These are phyloP conservation scores for Suncus etruscus DNA, from an alignment of 2,113 vertebrate genomes.

Conservation along the genomic window DNA sequence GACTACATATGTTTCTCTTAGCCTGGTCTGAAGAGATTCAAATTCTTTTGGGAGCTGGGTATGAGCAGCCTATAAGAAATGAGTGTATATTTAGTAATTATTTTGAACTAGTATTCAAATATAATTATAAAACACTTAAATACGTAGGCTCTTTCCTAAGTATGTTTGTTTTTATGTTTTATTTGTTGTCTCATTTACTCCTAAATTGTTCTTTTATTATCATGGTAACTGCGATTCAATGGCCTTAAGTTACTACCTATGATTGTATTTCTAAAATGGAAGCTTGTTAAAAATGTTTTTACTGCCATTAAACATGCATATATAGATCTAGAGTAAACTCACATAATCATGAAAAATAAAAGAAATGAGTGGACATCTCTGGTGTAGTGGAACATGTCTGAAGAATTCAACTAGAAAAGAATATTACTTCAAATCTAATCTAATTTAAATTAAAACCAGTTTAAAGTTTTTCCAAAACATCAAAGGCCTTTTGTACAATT, in stretches of 20 bases:
- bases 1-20: no score
- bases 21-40: neutral
- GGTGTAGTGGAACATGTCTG: neutral
- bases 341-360: neutral
- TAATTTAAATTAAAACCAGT: conserved; percentile 20
- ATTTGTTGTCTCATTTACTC: neutral
- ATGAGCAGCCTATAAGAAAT: neutral
- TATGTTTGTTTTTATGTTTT: neutral
- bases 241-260: neutral
- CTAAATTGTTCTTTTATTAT: neutral
- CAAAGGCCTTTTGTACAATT: conserved; percentile 28
- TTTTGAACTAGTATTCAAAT: conserved; percentile 18
- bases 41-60: neutral
- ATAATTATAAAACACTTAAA: neutral
- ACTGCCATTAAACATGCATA: neutral
- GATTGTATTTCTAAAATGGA: neutral
- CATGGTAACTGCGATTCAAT: neutral
- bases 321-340: neutral
- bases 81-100: neutral
- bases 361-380: neutral
- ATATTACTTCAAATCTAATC: neutral
- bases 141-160: neutral
- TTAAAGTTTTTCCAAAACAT: neutral
- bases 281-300: neutral
- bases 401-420: conserved; percentile 12